phyloP scores from a whole-genome alignment of 2,113 vertebrate genomes.

The Antechinus stuartii region DNA sequence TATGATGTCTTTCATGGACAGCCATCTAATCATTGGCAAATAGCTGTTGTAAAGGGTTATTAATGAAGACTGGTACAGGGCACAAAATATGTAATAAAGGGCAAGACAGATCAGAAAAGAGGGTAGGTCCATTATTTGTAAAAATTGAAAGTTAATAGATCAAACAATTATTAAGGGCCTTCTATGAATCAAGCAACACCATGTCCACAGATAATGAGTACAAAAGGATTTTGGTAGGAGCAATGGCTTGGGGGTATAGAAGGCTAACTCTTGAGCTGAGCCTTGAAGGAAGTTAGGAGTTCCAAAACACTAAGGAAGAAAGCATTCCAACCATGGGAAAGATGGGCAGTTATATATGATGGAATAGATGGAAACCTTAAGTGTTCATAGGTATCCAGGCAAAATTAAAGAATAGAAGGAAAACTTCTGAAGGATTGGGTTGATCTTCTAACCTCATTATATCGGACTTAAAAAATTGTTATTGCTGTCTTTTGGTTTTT shows the following conservation, averaged over 20 bases:
- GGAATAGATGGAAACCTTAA: not conserved
- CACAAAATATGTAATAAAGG: not conserved
- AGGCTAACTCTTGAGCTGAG: not conserved
- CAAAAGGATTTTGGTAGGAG: not conserved
- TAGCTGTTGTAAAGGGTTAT: not conserved
- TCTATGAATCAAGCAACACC: not conserved
- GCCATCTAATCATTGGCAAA: not conserved
- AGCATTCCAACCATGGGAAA: not conserved
- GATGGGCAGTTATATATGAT: not conserved
- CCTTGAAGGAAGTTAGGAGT: not conserved
- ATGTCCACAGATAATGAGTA: not conserved
- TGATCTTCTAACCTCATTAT: not conserved
- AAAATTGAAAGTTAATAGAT: not conserved
- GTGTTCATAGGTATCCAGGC: not conserved
- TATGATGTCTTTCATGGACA: not conserved
- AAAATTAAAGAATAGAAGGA: not conserved
- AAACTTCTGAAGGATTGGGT: not conserved
- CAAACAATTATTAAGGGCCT: not conserved
- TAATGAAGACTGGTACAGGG: not conserved
- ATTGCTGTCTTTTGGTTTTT: not conserved
- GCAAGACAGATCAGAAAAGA: not conserved
- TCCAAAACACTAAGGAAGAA: not conserved
- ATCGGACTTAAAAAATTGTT: not conserved
- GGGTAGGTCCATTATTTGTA: not conserved
- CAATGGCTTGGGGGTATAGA: not conserved